phyloP scores from a whole-genome alignment of 1,140 invertebrate genomes.

The Cherax destructor region DNA sequence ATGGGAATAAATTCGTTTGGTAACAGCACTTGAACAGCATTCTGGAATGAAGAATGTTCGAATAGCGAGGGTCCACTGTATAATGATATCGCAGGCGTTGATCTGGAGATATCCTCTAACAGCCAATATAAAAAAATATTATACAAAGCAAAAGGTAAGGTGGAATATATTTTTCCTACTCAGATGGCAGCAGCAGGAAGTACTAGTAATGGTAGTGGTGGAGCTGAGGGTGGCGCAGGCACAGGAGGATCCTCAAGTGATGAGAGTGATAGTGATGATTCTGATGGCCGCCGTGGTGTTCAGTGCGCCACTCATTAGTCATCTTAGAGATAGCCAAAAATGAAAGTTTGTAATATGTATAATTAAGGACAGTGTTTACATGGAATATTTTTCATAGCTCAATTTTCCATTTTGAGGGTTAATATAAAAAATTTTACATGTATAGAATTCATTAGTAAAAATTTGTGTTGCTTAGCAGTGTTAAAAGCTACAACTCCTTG shows the following conservation, averaged over 20 bases:
- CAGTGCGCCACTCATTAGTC: slow-evolving; percentile 43
- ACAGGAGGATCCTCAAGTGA: slow-evolving; percentile 40
- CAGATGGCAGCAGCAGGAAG: slow-evolving; percentile 20
- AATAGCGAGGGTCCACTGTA: too few species aligned
- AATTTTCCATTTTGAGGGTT: neutral
- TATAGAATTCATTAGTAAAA: neutral
- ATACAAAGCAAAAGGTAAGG: neutral
- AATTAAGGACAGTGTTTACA: neutral
- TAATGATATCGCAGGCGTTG: neutral
- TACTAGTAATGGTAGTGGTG: slow-evolving; percentile 7
- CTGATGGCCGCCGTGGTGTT: slow-evolving; percentile 28
- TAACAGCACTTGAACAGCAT: too few species aligned
- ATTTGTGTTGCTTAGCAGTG: neutral
- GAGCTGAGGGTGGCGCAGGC: slow-evolving; percentile 20
- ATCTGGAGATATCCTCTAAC: neutral
- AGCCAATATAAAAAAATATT: neutral
- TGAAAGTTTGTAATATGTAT: neutral
- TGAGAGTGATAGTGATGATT: slow-evolving; percentile 36
- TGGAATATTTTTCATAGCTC: neutral
- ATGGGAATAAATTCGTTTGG: too few species aligned
- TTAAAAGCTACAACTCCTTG: neutral
- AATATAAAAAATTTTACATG: neutral
- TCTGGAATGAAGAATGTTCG: too few species aligned
- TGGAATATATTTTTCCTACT: neutral
- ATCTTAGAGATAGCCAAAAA: neutral